phyloP scores from a whole-genome alignment of 1,140 invertebrate species.

The Diuraphis noxia region DNA sequence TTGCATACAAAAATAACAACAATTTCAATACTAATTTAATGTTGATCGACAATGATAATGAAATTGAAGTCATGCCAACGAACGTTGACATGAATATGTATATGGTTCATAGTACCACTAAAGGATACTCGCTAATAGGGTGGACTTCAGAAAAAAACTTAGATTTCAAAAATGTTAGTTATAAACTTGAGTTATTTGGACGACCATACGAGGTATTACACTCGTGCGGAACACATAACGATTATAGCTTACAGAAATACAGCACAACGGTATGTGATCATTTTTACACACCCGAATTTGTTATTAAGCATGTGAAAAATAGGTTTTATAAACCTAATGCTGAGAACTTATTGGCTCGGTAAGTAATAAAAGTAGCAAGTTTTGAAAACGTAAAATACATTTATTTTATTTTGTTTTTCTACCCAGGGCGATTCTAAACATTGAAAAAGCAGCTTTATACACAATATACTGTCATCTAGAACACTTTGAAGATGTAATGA shows the following conservation, averaged over 20 bases:
- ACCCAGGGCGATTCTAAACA: not conserved
- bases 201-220: slow-evolving; percentile 4
- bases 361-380: not conserved
- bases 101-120: not conserved
- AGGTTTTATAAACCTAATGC: not conserved
- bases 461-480: slow-evolving; percentile 17
- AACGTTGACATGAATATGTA: not conserved
- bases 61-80: not conserved
- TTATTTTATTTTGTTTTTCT: not conserved
- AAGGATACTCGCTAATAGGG: slow-evolving; percentile 16
- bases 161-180: not conserved
- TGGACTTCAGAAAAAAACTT: not conserved
- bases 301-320: not conserved
- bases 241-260: not conserved
- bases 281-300: not conserved
- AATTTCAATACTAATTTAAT: not conserved
- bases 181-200: slow-evolving; percentile 2
- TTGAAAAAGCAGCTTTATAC: not conserved
- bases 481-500: not conserved
- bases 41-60: slow-evolving; percentile 7
- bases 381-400: too few relatives aligned
- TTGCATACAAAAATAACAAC: not conserved
- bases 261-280: not conserved
- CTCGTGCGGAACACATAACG: not conserved
- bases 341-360: not conserved